Base-by-base conservation (phyloP, 2,797 vertebrate genomes). In the Acrossocheilus fasciatus region DNA sequence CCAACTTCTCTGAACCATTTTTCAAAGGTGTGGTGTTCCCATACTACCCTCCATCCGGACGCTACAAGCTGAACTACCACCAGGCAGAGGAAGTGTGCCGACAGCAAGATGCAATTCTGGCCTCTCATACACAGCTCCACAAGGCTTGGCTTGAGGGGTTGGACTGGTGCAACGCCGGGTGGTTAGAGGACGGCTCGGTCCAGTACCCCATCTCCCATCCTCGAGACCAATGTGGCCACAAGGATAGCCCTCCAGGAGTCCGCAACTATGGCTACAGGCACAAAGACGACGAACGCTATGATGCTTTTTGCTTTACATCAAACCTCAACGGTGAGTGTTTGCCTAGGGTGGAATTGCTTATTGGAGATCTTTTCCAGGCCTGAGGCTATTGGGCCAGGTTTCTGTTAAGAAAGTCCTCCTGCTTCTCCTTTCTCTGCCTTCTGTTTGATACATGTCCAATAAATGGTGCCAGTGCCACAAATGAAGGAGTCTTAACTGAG, bases 151-250 rank as follows among this genome's bases (percentile, higher is more conserved):
- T 97, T 86, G 96, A 98, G 1, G 98, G 98, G 0, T 91, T 99
- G 89, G 97, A 99, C 92, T 99, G 98, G 98, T 99, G 98, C 92
- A 98, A 98, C 18, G 98, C 98, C 0, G 98, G 98, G 39, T 99
- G 98, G 98, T 92, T 99, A 90, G 94, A 97, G 66, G 98, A 99
- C 1, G 98, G 98, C 47, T 98, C 98, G 0, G 98, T 99, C 87
- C 98, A 98, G 84, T 98, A 99, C 45, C 98, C 98, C 3, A 97
- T 99, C 90, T 93, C 97, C 86, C 96, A 96, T 90, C 97, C 98
- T 1, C 95, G 98, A 39, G 97, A 98, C 83, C 89, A 96, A 85
- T 99, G 98, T 2, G 98, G 98, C n/a, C 92, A 92, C 59, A 96
- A 96, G 70, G 96, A 97, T 85, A 94, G 91, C 0, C 95, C 97